Percentiles rank a stretch among this genome's conserved stretches.
These are phyloP conservation scores for Pollenia amentaria DNA, from an alignment of 2,888 invertebrate species.

Conservation along the genomic window DNA sequence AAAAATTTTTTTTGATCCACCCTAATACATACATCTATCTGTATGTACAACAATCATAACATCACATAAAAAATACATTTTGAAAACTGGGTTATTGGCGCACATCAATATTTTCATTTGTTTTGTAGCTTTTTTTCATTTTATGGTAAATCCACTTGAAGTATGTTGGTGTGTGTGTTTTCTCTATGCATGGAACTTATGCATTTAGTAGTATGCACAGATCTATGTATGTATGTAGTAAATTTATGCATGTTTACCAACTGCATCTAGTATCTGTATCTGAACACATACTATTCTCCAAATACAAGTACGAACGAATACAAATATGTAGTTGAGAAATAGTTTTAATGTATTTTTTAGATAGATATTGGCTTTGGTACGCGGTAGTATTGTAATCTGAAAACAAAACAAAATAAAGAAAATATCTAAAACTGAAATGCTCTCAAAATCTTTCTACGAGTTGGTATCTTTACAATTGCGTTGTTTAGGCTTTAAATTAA, in stretches of 20 bases:
- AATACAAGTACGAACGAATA: background rate
- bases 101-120: slow-evolving; percentile 69
- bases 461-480: slow-evolving; percentile 17
- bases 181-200: slow-evolving; percentile 38
- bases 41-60: slow-evolving; percentile 47
- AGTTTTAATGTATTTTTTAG: slow-evolving; percentile 36
- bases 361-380: slow-evolving; percentile 41
- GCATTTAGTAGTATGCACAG: slow-evolving; percentile 8
- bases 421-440: slow-evolving; percentile 4
- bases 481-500: background rate
- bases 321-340: slow-evolving; percentile 41
- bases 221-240: slow-evolving; percentile 16
- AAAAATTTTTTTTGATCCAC: too few relatives aligned
- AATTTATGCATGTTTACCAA: slow-evolving; percentile 30
- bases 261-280: background rate
- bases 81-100: slow-evolving; percentile 73
- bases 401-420: background rate
- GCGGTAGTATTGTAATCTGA: slow-evolving; percentile 34
- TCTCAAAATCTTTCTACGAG: slow-evolving; percentile 8
- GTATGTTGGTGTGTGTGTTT: slow-evolving; percentile 27
- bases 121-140: slow-evolving; percentile 35
- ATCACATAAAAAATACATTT: slow-evolving; percentile 57
- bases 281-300: background rate
- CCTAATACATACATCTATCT: background rate
- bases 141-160: slow-evolving; percentile 52